Evolutionary conservation across 2,888 invertebrate genomes (phyloP), one percentile per base, ranked within the genome.

Genomic region (Rhamnusium bicolor): DNA sequence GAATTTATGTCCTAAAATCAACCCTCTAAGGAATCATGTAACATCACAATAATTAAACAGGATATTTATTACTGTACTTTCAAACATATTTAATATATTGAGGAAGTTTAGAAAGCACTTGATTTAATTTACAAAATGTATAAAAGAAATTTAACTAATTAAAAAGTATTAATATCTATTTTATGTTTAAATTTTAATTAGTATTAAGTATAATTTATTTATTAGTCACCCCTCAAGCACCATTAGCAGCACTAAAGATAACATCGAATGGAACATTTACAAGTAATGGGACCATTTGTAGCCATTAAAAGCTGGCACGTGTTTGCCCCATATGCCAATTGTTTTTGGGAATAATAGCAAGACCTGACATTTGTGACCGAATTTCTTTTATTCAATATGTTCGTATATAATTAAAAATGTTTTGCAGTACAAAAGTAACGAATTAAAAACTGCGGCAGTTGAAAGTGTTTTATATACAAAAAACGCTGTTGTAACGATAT

Each of bases 221-320:
- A 66, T 70, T 72, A 66, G 66, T 53, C 61, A 67, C 69, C 53
- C 69, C 70, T 62, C 32, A 54, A 72, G 72, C 63, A 63, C 68
- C 70, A 68, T 72, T 75, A 72, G 71, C 58, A 65, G 65, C 29
- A 54, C 27, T 8, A 53, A 19, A 62, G 75, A 75, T 75, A 75
- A 58, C 32, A 75, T 75, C 75, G 40, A 56, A 14, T 53, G 46
- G 54, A 71, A 67, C 70, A 58, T 70, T 70, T 61, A 70, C 68
- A 68, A 72, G 63, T 65, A 70, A 53, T 19, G 63, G 51, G 61
- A 29, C 56, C 74, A 74, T 62, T 70, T 74, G 74, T 61, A 63
- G 19, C 32, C 58, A 58, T 60, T 56, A 56, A 46, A 29, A 27
- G 54, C 54, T 56, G 27, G 14, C 54, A 12, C 54, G 54, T 56